Percentiles rank a stretch among this genome's conserved stretches.
Evolutionary conservation across 2,888 invertebrate species (phyloP).

Genomic region (Idaea straminata): DNA sequence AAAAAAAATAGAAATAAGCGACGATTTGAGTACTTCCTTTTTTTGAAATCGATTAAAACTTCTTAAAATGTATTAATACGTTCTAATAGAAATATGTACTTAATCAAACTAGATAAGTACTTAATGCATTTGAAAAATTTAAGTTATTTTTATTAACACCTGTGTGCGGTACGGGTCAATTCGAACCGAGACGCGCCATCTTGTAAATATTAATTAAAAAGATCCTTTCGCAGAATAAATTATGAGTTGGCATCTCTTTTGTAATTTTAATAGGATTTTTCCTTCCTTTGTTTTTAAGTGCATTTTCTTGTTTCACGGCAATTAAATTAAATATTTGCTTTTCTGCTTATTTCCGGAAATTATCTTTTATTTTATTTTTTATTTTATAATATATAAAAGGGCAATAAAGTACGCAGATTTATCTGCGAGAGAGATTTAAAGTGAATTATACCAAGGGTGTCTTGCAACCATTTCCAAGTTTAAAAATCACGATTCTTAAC

Average conservation of each 20-base stretch:
- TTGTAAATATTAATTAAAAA: constrained; percentile 77
- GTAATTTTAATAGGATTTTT: constrained; percentile 74
- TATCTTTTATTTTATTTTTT: neutral
- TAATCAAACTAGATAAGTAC: neutral
- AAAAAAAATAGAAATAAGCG: no score
- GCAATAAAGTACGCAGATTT: neutral
- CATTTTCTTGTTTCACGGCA: constrained; percentile 52
- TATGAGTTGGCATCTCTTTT: constrained; percentile 59
- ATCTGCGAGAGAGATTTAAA: neutral
- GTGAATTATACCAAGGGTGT: neutral
- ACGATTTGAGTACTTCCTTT: no score
- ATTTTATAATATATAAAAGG: neutral
- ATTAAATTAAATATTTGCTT: neutral
- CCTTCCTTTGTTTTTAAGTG: constrained; percentile 70
- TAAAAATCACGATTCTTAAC: no score
- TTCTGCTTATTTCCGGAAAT: neutral
- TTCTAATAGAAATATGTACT: no score
- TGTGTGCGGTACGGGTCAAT: neutral
- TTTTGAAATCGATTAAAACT: no score
- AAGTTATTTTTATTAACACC: neutral
- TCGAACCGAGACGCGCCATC: constrained; percentile 28
- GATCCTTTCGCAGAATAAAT: constrained; percentile 73
- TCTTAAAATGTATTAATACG: no score
- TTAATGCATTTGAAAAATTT: neutral
- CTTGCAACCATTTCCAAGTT: no score